Evolutionary conservation across 2,113 vertebrate species (phyloP).

Genomic region (Alexandromys fortis): DNA sequence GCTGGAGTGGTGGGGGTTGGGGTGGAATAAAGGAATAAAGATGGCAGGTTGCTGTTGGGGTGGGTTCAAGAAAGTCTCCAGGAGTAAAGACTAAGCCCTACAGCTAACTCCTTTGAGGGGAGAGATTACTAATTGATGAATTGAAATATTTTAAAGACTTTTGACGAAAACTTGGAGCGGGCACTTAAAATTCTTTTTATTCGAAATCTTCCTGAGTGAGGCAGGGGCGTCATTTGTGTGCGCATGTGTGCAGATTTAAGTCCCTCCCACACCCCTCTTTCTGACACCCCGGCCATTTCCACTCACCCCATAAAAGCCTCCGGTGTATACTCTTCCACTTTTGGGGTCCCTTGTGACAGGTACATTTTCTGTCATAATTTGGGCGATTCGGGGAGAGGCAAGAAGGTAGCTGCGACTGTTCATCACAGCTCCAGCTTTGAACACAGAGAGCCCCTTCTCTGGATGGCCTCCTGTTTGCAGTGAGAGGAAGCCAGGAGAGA

Average conservation of each 20-base stretch:
- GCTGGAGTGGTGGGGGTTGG: not conserved
- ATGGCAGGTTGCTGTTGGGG: not conserved
- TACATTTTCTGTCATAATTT: not conserved
- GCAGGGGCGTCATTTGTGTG: not conserved
- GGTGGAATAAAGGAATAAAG: not conserved
- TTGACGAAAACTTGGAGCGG: not conserved
- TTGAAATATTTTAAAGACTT: not conserved
- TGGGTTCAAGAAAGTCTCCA: not conserved
- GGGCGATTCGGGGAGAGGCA: not conserved
- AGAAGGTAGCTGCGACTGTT: not conserved
- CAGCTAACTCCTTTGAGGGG: not conserved
- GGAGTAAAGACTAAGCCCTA: too few relatives aligned
- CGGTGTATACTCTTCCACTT: not conserved
- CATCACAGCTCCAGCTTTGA: not conserved
- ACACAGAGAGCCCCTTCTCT: not conserved
- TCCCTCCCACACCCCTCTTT: not conserved
- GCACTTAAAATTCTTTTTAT: not conserved
- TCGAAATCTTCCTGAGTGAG: not conserved
- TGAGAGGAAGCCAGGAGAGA: not conserved
- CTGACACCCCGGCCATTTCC: not conserved
- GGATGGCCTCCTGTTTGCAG: not conserved
- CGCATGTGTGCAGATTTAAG: fast-evolving
- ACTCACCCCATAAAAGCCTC: not conserved
- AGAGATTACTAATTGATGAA: not conserved
- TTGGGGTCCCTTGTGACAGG: not conserved